Conservation (phyloP, 2,113 vertebrate genomes). For the Equus przewalskii region DNA sequence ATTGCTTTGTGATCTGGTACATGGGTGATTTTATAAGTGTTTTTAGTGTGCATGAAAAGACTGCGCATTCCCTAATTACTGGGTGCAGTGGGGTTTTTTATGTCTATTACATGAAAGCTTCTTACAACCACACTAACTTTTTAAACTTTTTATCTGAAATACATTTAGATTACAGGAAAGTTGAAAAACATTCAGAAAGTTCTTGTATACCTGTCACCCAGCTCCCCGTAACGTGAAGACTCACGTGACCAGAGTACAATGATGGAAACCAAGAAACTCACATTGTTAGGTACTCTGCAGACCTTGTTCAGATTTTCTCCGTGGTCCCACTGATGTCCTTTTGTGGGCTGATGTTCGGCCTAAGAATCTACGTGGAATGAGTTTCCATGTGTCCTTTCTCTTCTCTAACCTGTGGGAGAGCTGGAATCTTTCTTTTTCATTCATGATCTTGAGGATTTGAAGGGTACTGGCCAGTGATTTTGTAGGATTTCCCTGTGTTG, state of each 20-base stretch:
- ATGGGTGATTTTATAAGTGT: not conserved
- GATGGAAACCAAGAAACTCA: not conserved
- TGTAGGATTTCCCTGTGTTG: not conserved
- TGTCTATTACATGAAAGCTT: not conserved
- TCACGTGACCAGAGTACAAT: fast-evolving
- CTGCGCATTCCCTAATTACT: not conserved
- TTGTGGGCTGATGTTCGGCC: not conserved
- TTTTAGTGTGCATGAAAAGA: not conserved
- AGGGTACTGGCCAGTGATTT: not conserved
- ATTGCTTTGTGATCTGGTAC: not conserved
- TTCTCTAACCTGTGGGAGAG: too few relatives aligned
- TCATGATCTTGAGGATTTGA: too few relatives aligned
- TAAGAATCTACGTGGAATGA: not conserved
- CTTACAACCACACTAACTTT: not conserved
- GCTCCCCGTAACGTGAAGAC: not conserved
- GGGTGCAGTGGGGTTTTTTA: not conserved
- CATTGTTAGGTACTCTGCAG: too few relatives aligned
- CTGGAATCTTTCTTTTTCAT: not conserved
- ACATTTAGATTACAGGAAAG: not conserved
- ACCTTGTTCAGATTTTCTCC: too few relatives aligned
- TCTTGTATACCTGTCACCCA: fast-evolving
- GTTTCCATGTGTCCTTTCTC: not conserved
- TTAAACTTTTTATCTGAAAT: not conserved
- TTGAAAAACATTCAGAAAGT: not conserved
- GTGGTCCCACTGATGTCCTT: not conserved